Evolutionary conservation across 1,140 invertebrate species (phyloP), one percentile per base, ranked within the genome.

Genomic region (Sarcophaga bullata): DNA sequence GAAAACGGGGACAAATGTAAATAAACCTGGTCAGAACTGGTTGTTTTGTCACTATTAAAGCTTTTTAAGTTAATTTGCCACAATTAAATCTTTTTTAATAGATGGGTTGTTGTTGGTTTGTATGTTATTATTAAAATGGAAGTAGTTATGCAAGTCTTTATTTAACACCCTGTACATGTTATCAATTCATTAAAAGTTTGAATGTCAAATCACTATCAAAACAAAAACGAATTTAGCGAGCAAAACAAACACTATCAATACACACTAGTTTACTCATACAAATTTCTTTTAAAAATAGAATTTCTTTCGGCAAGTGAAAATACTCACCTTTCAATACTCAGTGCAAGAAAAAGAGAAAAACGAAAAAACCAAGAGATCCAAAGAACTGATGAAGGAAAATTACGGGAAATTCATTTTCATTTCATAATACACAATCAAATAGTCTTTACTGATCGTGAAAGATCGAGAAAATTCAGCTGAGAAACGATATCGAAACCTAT

Each of bases 381-480:
- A 19, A 25, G n/a, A 17, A 19, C 19, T 37, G 19, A 19, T 68
- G 62, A n/a, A 68, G 19, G 62, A 68, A 68, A 68, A 68, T 68
- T 68, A 68, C 62, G 15, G n/a, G 19, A 68, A 68, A 68, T 68
- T 68, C 62, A 68, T 25, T 68, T 68, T 68, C 62, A 68, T 68
- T 68, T 68, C 62, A 68, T 68, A 68, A 68, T 68, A 68, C 62
- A 68, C 62, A 68, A 19, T 37, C 17, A 68, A 52, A 52, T 13
- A n/a, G 9, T 78, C 75, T 52, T 10, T 50, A 50, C 17, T 50
- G 75, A 78, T 78, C 75, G 75, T 78, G 75, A 48, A 48, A 13
- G 75, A 78, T 78, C 75, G 75, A 78, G 75, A 78, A 78, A 78
- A 78, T 78, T 78, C 75, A 17, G 8, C n/a, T 50, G 15, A 76